Evolutionary conservation across 1,140 invertebrate species (phyloP).

Genomic region (Neodiprion fabricii): DNA sequence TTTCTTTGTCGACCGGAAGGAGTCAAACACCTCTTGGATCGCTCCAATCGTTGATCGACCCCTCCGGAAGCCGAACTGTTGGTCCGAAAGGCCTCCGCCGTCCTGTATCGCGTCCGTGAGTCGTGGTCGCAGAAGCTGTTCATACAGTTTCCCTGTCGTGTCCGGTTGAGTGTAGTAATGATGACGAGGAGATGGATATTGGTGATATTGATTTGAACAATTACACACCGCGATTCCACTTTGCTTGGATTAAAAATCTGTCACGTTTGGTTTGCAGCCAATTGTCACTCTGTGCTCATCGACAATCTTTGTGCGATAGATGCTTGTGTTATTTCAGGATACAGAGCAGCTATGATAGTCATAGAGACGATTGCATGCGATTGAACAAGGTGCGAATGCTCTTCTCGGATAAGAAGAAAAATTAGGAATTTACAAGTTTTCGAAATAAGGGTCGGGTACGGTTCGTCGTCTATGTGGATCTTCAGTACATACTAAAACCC

Average conservation of each 20-base stretch:
- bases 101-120: too few species aligned
- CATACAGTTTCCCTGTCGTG: too few species aligned
- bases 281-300: neutral
- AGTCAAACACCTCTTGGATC: too few species aligned
- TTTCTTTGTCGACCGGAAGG: too few species aligned
- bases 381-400: neutral
- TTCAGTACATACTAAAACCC: neutral
- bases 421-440: neutral
- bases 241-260: neutral
- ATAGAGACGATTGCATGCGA: neutral
- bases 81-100: too few species aligned
- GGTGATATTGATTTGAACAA: neutral
- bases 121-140: too few species aligned
- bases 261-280: neutral
- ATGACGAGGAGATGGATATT: neutral
- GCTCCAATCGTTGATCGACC: too few species aligned
- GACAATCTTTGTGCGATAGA: neutral
- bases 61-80: too few species aligned
- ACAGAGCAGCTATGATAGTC: neutral
- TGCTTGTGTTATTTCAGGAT: neutral
- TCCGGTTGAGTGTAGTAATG: neutral
- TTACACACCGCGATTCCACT: neutral
- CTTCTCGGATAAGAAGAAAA: neutral
- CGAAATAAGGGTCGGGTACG: neutral
- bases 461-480: neutral